These are phyloP conservation scores for Wiebesia pumilae DNA, from an alignment of 1,140 invertebrate species.

Conservation along the genomic window DNA sequence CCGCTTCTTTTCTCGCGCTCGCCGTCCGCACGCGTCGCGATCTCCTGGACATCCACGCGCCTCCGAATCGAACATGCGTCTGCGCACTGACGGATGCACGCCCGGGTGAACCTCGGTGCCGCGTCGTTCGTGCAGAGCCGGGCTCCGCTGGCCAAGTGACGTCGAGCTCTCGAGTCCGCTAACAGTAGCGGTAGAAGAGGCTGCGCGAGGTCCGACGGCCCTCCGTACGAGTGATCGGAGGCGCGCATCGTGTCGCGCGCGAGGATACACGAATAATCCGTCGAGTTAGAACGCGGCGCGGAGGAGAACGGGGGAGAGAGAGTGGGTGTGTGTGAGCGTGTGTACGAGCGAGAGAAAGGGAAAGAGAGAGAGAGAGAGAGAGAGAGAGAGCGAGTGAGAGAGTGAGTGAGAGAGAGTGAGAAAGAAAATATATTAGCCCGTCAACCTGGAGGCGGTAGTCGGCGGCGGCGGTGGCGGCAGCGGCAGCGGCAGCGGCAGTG, in stretches of 20 bases:
- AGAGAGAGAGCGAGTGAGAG: not conserved
- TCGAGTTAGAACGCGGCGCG: not conserved
- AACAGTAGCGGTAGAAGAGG: not conserved
- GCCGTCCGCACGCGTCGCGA: no score
- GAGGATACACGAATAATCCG: not conserved
- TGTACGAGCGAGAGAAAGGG: not conserved
- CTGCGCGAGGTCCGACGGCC: not conserved
- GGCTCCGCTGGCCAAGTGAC: no score
- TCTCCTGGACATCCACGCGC: no score
- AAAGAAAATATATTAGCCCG: constrained; percentile 41
- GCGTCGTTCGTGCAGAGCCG: not conserved
- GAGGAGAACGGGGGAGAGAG: not conserved
- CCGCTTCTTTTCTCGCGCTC: not conserved
- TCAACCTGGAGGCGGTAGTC: constrained; percentile 71
- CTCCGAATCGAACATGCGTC: no score
- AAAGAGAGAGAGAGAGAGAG: not conserved
- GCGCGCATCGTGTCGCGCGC: not conserved
- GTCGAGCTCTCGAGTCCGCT: not conserved
- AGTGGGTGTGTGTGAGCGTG: not conserved
- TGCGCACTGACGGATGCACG: not conserved
- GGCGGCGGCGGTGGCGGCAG: constrained; percentile 70
- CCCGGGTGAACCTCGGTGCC: not conserved
- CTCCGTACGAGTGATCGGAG: no score
- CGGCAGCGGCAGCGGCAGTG: constrained; percentile 59
- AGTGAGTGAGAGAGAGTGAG: not conserved